A percentile compares a stretch with the other conserved stretches of the same genome.
phyloP scores from a whole-genome alignment of 2,113 vertebrate species.

The Taxidea taxus region DNA sequence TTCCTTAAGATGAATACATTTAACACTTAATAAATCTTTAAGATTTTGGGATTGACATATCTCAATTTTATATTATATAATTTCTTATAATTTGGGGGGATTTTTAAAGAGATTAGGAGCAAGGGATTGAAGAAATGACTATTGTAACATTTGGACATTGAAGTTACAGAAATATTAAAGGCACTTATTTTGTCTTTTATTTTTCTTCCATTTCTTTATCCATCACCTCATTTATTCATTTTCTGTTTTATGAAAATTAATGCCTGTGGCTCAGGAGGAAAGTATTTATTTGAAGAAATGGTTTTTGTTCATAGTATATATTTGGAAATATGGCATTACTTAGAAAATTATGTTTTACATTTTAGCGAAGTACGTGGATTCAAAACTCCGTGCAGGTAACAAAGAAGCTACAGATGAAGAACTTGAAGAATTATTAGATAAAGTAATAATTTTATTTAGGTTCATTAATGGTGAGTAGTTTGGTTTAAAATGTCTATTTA shows the following conservation, averaged over 20 bases:
- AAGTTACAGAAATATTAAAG: not conserved
- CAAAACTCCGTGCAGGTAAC: constrained; percentile 93
- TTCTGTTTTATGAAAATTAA: not conserved
- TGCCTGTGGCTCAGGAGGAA: not conserved
- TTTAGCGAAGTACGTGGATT: constrained; percentile 94
- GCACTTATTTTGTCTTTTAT: not conserved
- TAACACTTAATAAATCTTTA: not conserved
- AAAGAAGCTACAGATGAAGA: constrained; percentile 96
- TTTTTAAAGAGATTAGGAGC: not conserved
- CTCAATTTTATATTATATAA: not conserved
- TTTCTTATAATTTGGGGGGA: not conserved
- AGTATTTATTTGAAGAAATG: not conserved
- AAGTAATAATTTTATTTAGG: constrained; percentile 97
- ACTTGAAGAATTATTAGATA: constrained; percentile 95
- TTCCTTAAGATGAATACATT: not conserved
- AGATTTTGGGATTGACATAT: not conserved
- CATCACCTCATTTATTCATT: not conserved
- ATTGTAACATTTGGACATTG: not conserved
- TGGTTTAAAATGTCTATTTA: not conserved
- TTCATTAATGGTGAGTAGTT: constrained; percentile 86
- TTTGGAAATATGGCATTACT: not conserved
- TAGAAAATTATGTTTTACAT: not conserved
- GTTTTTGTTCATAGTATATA: not conserved
- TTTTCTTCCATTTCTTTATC: not conserved
- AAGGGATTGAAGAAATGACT: not conserved